Evolutionary conservation across 2,113 vertebrate genomes (phyloP), one percentile per base, ranked within the genome.

Genomic region (Sinocyclocheilus grahami): DNA sequence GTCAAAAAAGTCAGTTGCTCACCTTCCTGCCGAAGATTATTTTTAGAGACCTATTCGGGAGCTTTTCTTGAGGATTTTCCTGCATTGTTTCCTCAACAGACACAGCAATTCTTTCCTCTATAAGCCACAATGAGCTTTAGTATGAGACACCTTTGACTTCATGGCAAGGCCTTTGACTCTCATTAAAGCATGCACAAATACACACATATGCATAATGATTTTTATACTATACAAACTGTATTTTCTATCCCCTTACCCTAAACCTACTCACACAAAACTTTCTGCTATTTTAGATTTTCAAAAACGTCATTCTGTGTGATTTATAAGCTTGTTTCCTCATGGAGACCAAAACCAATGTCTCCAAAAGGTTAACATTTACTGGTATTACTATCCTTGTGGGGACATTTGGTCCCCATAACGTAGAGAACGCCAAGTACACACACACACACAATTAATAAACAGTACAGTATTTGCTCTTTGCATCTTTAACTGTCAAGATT

Each of bases 1-100:
- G 33, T 24, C 20, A 39, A 6, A 77, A 58, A 88, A 81, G 88
- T 93, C n/a, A 63, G 10, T 9, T 9, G 71, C n/a, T 51, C 80
- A 90, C 90, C 93, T 95, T 95, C 94, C 94, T 92, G 91, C 46
- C 75, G 10, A 76, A 67, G 83, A 89, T 88, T 96, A 97, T 96
- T 96, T 96, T 96, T 95, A 94, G 84, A 90, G 90, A 24, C 91
- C 95, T 91, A 94, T 95, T 95, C 93, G 92, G 71, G 92, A 90
- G 48, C 78, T 89, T 94, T 94, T 96, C 96, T 96, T 95, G 95
- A 94, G 87, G 92, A 93, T 92, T 92, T 94, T 92, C 91, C 92
- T 91, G 89, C 93, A 91, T 87, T 89, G 93, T 91, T 96, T 96
- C 95, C 94, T 91, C 94, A 90, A 82, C 92, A 92, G 89, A 90